Percentiles rank a stretch among this genome's conserved stretches.
Conservation (phyloP, 2,113 vertebrate species). For the Melanerpes formicivorus region DNA sequence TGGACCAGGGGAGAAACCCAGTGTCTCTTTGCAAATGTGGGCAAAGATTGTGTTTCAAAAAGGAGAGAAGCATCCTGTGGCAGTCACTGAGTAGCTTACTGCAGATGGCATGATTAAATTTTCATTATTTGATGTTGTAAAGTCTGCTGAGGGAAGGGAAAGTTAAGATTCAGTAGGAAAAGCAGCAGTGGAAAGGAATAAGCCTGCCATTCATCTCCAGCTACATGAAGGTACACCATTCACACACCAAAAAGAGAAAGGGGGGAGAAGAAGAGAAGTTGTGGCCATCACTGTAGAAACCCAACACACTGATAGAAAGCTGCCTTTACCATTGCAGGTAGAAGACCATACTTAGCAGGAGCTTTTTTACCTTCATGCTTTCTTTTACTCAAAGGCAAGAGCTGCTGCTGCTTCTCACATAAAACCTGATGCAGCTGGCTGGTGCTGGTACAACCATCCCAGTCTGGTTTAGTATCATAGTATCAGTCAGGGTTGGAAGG, state of each 20-base stretch:
- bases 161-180: background rate
- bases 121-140: background rate
- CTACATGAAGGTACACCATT: background rate
- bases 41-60: background rate
- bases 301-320: background rate
- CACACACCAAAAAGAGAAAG: background rate
- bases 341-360: background rate
- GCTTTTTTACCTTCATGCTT: background rate
- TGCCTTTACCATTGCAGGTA: background rate
- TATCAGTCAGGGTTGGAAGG: too few relatives aligned
- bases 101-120: constrained; percentile 8
- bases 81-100: background rate
- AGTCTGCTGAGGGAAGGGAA: background rate
- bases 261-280: background rate
- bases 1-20: accelerated
- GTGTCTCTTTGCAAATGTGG: background rate
- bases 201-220: background rate
- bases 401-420: background rate
- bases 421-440: background rate
- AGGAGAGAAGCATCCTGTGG: background rate
- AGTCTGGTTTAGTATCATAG: background rate
- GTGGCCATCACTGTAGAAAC: background rate
- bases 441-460: background rate
- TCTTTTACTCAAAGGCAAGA: background rate
- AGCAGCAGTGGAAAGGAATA: background rate